These are phyloP conservation scores for Nemotelus pantherinus DNA, from an alignment of 2,888 invertebrate species.

Conservation along the genomic window DNA sequence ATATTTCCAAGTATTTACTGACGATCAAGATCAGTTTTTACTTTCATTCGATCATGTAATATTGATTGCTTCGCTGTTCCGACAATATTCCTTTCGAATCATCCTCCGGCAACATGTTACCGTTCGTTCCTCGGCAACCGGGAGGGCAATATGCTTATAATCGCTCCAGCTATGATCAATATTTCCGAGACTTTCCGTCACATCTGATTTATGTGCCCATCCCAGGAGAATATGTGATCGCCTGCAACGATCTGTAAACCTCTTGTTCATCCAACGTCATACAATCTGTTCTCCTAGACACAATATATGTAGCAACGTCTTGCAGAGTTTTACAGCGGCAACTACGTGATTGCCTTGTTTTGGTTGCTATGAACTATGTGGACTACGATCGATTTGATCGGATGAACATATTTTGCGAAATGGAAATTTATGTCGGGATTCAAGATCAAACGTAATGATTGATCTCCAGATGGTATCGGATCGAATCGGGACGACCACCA, in stretches of 20 bases:
- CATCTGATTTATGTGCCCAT: conserved; percentile 35
- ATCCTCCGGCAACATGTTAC: not conserved
- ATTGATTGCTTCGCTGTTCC: conserved; percentile 5
- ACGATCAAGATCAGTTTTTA: conserved; percentile 24
- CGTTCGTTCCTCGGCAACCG: not conserved
- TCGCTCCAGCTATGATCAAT: not conserved
- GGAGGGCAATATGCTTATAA: not conserved
- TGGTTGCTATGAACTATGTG: conserved; percentile 14
- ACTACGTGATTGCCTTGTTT: conserved; percentile 8
- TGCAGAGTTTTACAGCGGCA: not conserved
- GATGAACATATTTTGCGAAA: conserved; percentile 13
- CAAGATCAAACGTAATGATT: conserved; percentile 32
- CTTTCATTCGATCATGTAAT: conserved; percentile 32
- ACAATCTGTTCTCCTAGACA: not conserved
- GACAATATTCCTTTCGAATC: not conserved
- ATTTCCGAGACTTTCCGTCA: conserved; percentile 13
- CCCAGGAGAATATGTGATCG: conserved; percentile 23
- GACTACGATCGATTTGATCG: not conserved
- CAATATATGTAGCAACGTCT: not conserved
- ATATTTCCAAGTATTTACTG: not conserved
- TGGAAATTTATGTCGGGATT: conserved; percentile 31
- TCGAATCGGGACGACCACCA: not conserved
- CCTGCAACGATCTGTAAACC: conserved; percentile 9
- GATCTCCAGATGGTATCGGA: conserved; percentile 17
- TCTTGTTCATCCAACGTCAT: not conserved